phyloP scores from a whole-genome alignment of 2,888 invertebrate genomes.

The Mesorhabditis sp. region DNA sequence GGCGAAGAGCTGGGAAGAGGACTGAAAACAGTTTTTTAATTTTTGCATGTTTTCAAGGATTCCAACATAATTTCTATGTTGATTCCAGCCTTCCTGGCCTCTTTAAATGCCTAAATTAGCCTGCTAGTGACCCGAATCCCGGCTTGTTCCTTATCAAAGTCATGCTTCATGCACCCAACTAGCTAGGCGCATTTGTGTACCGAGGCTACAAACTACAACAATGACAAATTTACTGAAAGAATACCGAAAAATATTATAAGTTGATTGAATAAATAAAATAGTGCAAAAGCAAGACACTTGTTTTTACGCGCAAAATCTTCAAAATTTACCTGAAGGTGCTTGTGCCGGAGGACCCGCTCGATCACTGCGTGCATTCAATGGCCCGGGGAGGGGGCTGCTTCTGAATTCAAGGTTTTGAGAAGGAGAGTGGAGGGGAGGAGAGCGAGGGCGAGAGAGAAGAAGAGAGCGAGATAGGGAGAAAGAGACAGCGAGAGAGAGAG shows the following conservation, averaged over 20 bases:
- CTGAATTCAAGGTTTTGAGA: slow-evolving; percentile 5
- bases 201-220: no score
- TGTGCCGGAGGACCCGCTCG: slow-evolving; percentile 2
- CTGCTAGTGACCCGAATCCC: background rate
- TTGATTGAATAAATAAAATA: no score
- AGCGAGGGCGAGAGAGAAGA: no score
- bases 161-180: background rate
- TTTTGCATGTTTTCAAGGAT: no score
- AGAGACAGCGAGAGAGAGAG: background rate
- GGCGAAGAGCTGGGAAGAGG: slow-evolving; percentile 84
- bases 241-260: no score
- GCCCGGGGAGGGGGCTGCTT: slow-evolving; percentile 3
- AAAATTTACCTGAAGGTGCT: background rate
- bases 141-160: background rate
- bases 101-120: background rate
- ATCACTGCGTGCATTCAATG: background rate
- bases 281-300: background rate
- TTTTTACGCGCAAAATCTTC: background rate
- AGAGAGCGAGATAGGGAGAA: background rate
- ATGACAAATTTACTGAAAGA: no score
- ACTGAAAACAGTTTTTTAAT: slow-evolving; percentile 65
- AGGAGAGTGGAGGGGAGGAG: slow-evolving; percentile 9
- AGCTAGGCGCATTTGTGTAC: no score
- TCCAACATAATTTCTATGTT: background rate
- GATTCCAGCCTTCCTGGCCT: background rate